These are phyloP conservation scores for Lutjanus campechanus DNA, from an alignment of 2,797 vertebrate species.

Conservation along the genomic window DNA sequence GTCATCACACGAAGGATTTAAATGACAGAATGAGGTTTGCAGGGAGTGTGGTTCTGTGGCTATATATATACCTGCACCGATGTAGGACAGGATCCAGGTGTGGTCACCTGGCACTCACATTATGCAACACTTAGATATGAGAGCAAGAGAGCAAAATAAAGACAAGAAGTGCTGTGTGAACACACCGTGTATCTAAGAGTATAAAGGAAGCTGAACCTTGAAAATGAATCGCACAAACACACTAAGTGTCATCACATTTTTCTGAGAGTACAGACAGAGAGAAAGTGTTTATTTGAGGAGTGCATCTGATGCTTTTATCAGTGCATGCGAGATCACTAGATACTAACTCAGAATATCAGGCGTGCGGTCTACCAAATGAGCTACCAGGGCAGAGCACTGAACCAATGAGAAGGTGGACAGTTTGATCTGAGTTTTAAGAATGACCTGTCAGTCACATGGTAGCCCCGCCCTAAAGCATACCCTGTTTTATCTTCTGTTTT, in stretches of 20 bases:
- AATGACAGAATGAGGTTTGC: slow-evolving; percentile 72
- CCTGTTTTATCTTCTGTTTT: too few species aligned
- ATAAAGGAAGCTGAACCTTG: slow-evolving; percentile 13
- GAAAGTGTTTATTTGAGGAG: neutral
- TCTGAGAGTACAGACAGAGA: neutral
- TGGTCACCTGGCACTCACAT: slow-evolving; percentile 61
- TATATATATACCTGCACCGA: slow-evolving; percentile 53
- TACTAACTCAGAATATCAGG: neutral
- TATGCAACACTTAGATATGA: neutral
- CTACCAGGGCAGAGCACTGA: too few species aligned
- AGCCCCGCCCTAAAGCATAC: too few species aligned
- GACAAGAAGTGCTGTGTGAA: neutral
- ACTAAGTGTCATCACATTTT: slow-evolving; percentile 12
- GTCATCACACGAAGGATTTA: slow-evolving; percentile 48
- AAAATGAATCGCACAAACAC: slow-evolving; percentile 26
- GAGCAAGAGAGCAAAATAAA: slow-evolving; percentile 1
- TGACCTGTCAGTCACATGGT: too few species aligned
- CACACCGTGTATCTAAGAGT: neutral
- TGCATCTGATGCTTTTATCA: slow-evolving; percentile 13
- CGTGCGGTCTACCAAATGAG: too few species aligned
- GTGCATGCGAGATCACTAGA: slow-evolving; percentile 15
- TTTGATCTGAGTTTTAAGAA: too few species aligned
- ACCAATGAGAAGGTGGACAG: too few species aligned
- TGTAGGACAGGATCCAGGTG: slow-evolving; percentile 69
- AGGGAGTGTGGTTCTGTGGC: slow-evolving; percentile 27